Base-by-base conservation (phyloP, 2,888 invertebrate species). In the Geophilus truncorum region DNA sequence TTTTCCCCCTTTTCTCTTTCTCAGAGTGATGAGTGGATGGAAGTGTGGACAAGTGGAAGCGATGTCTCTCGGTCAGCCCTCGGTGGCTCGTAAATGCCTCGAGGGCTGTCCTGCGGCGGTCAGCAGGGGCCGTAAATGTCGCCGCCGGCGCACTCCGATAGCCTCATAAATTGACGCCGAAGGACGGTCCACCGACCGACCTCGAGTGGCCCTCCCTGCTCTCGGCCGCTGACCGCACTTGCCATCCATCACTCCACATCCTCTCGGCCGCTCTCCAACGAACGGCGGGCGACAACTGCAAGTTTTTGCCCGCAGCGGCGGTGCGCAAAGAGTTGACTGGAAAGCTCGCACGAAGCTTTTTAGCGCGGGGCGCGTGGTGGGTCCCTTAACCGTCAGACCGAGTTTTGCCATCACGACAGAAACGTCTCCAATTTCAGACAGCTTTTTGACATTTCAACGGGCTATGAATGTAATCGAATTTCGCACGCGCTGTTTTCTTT, bases 361-460 rank as follows among this genome's bases (percentile, higher is more conserved):
- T 62, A 62, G 62, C 7, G 62, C 28, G 12, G 28, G 62, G 62
- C 62, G 62, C 62, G 9, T 62, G 62, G 62, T 62, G 62, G 62
- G 62, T 62, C 62, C 62, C 62, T 62, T 62, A 62, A 62, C 62
- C 62, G 62, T 62, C 62, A 62, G 25, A 62, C 62, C 62, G 62
- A 62, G 62, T 62, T 62, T 62, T 62, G 62, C 62, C 62, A 62
- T 62, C 62, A 62, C 62, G 62, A 62, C 25, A 62, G 62, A 62
- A 62, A 62, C 62, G 62, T 62, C 62, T 62, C 62, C 62, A 62
- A 40, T 78, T 78, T 34, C 78, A 78, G 78, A 40, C 78, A 78
- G 78, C 78, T 40, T 78, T 78, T 36, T 78, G 78, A 78, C 78
- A 78, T 78, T 40, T 78, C 78, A 78, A 78, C 78, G 34, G 62